Evolutionary conservation across 2,797 vertebrate species (phyloP).

Genomic region (Sebastes ruberrimus): DNA sequence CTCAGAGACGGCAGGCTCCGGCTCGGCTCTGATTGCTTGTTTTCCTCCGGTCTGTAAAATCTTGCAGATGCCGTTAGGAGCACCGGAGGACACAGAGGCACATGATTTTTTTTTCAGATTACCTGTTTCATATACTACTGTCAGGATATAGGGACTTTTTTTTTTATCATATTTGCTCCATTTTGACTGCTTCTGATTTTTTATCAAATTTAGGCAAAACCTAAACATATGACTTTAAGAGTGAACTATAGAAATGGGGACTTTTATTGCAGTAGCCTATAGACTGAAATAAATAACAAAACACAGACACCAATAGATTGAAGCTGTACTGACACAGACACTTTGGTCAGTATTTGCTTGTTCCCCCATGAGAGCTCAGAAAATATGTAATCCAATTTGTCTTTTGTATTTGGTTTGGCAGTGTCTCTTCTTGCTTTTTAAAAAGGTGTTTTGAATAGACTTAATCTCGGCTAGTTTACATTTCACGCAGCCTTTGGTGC

Average conservation of each 20-base stretch:
- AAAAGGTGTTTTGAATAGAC: constrained; percentile 22
- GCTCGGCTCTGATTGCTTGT: no score
- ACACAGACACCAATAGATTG: neutral
- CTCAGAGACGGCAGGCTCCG: no score
- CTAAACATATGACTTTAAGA: neutral
- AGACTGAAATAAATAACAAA: neutral
- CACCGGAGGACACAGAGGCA: neutral
- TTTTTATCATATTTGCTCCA: no score
- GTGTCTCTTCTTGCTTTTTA: neutral
- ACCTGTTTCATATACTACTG: no score
- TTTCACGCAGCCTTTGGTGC: constrained; percentile 25
- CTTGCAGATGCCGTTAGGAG: neutral
- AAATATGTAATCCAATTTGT: constrained; percentile 22
- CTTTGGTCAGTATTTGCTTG: neutral
- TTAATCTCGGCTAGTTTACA: constrained; percentile 34
- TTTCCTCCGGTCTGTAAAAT: no score
- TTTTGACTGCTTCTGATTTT: no score
- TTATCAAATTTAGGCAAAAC: neutral
- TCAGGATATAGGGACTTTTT: no score
- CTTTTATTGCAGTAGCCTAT: neutral
- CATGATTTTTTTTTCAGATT: no score
- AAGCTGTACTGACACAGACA: neutral
- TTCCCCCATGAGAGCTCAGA: neutral
- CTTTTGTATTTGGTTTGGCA: constrained; percentile 46
- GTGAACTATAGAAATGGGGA: neutral